These are phyloP conservation scores for Haliclona indistincta DNA, from an alignment of 37 sponge, comb jelly and placozoan genomes.

Conservation along the genomic window DNA sequence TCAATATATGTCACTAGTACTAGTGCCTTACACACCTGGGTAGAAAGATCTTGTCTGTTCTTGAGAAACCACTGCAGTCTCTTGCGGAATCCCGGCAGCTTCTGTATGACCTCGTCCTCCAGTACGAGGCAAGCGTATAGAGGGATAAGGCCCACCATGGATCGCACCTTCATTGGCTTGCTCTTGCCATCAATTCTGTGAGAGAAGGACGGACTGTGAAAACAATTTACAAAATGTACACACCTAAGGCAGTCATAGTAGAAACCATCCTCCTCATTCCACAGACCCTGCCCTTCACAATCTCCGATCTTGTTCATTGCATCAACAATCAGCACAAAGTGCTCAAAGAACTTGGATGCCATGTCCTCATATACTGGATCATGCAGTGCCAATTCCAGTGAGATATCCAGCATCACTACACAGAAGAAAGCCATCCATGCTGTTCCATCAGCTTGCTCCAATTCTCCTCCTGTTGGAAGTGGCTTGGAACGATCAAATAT, in stretches of 20 bases:
- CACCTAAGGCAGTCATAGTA: slow-evolving; percentile 89
- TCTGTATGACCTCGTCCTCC: slow-evolving; percentile 87
- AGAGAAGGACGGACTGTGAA: not conserved
- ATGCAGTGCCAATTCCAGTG: slow-evolving; percentile 86
- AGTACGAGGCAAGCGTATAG: slow-evolving; percentile 93
- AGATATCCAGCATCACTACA: slow-evolving; percentile 91
- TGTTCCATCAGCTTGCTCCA: slow-evolving; percentile 98
- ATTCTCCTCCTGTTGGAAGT: slow-evolving; percentile 81
- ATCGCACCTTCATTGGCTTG: slow-evolving; percentile 80
- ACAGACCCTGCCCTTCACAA: slow-evolving; percentile 74
- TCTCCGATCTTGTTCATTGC: slow-evolving; percentile 91
- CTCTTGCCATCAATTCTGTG: slow-evolving; percentile 41
- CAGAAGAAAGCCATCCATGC: slow-evolving; percentile 99
- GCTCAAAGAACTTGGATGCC: slow-evolving; percentile 99
- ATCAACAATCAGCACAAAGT: slow-evolving; percentile 91
- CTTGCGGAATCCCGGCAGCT: slow-evolving; percentile 82
- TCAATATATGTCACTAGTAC: not conserved
- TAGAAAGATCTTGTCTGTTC: slow-evolving; percentile 80
- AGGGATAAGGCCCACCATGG: slow-evolving; percentile 95
- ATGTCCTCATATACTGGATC: slow-evolving; percentile 94
- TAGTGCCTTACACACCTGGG: slow-evolving; percentile 32
- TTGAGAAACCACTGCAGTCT: slow-evolving; percentile 91
- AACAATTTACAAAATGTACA: not conserved
- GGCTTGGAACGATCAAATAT: slow-evolving; percentile 93
- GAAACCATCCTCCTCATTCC: slow-evolving; percentile 94